phyloP scores from a whole-genome alignment of 92 coral and sea anemone species.

The Epizoanthus illoricatus region DNA sequence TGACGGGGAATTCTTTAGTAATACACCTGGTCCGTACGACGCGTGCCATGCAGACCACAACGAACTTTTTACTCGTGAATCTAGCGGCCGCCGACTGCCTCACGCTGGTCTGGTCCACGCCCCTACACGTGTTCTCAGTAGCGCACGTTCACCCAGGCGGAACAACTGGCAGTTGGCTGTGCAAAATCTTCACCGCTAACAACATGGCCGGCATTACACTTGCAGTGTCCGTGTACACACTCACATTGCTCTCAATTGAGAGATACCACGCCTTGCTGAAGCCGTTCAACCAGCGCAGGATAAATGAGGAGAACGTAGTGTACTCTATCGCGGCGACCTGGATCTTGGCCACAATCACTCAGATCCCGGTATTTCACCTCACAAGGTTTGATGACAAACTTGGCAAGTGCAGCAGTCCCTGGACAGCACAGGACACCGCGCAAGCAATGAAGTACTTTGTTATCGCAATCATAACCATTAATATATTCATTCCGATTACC shows the following conservation, averaged over 20 bases:
- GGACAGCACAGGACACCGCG: constrained; percentile 53
- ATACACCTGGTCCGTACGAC: constrained; percentile 29
- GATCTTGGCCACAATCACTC: constrained; percentile 57
- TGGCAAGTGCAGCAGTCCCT: constrained; percentile 49
- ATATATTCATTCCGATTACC: constrained; percentile 49
- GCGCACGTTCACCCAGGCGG: constrained; percentile 14
- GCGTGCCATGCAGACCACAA: constrained; percentile 18
- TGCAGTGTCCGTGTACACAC: constrained; percentile 66
- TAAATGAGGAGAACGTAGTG: constrained; percentile 55
- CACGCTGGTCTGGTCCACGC: constrained; percentile 25
- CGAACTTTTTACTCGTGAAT: constrained; percentile 25
- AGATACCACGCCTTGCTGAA: constrained; percentile 71
- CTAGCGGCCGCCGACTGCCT: constrained; percentile 33
- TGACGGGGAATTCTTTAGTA: constrained; percentile 19
- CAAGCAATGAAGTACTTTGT: constrained; percentile 49
- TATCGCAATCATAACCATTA: constrained; percentile 44
- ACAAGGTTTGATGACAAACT: constrained; percentile 4
- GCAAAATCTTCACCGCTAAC: constrained; percentile 64
- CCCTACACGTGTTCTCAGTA: constrained; percentile 20
- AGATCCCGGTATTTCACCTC: constrained; percentile 60
- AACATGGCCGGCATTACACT: constrained; percentile 67
- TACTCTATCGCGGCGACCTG: constrained; percentile 60
- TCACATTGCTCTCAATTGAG: constrained; percentile 70
- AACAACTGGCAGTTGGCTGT: constrained; percentile 20
- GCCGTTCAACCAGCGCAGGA: constrained; percentile 54